Evolutionary conservation across 2,888 invertebrate genomes (phyloP).

Genomic region (Oxycera nigricornis): DNA sequence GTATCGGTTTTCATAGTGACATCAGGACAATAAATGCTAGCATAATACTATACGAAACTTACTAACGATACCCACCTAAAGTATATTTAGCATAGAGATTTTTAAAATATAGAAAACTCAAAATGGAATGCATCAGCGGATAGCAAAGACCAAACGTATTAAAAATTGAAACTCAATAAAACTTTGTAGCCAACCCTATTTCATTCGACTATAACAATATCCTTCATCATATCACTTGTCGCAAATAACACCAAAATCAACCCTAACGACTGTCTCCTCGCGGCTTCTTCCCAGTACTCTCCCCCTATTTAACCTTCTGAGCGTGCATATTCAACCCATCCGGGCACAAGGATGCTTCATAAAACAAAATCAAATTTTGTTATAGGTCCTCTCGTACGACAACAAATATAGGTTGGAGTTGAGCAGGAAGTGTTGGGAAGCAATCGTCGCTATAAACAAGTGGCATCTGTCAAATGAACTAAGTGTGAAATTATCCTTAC

Average conservation of each 20-base stretch:
- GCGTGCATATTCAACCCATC: constrained; percentile 34
- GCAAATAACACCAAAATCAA: constrained; percentile 26
- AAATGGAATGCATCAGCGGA: too few species aligned
- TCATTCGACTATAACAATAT: not conserved
- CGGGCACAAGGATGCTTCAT: constrained; percentile 43
- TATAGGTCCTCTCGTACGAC: constrained; percentile 1
- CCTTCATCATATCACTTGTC: constrained; percentile 16
- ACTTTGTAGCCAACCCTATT: too few species aligned
- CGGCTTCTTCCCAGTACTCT: not conserved
- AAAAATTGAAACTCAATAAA: too few species aligned
- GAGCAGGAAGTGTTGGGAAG: constrained; percentile 37
- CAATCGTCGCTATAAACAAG: constrained; percentile 49
- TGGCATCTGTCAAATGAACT: constrained; percentile 54
- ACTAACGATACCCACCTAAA: too few species aligned
- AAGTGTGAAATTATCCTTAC: constrained; percentile 54
- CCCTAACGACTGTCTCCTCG: constrained; percentile 21
- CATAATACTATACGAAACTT: too few species aligned
- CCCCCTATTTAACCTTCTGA: not conserved
- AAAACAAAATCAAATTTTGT: constrained; percentile 32
- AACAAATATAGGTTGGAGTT: constrained; percentile 6
- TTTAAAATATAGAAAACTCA: too few species aligned
- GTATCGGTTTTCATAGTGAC: too few species aligned
- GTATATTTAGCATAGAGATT: too few species aligned
- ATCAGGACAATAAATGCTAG: too few species aligned
- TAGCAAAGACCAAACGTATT: too few species aligned